Evolutionary conservation across 2,888 invertebrate species (phyloP), one percentile per base, ranked within the genome.

Genomic region (Tetanocera ferruginea): DNA sequence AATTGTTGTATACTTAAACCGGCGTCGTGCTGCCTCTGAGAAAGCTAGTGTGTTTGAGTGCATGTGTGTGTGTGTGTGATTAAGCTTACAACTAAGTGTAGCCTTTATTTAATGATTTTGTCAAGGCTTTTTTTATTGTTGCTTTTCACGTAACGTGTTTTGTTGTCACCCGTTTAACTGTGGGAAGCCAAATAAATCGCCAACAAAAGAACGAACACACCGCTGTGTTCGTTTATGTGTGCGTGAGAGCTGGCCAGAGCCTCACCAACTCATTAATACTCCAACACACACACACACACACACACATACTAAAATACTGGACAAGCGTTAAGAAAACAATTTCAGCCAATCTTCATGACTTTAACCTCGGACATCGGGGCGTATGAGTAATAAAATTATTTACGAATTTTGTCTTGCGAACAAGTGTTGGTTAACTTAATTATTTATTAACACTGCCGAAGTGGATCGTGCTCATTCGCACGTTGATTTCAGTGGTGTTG

Each of bases 361-460:
- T 37, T 49, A 37, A 28, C 28, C 23, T 51, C 14, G 37, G 17
- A 43, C 64, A 51, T 43, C 43, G 25, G 49, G 74, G 52, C 74
- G 74, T 74, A 74, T 74, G 51, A 43, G 74, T 51, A 74, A 64
- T 28, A 74, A 60, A 43, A 43, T 73, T 60, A 60, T 62, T 70
- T 67, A 67, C 43, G 67, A 67, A 67, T 37, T 23, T 28, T 37
- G 69, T 49, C 31, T 64, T 37, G 31, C 14, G 8, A 31, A 8
- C 37, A 11, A 25, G 14, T 51, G 67, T 19, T 49, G 51, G 23
- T 25, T 23, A 43, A 51, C 64, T 74, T 64, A 55, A 74, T 74
- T 74, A 74, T 74, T 74, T 51, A 74, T 49, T 31, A 64, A 51
- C 43, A 74, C 5, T 66, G n/a, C 51, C 49, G 51, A 49, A 52